phyloP scores from a whole-genome alignment of 2,797 vertebrate species.

The Lepilemur ruficaudatus region DNA sequence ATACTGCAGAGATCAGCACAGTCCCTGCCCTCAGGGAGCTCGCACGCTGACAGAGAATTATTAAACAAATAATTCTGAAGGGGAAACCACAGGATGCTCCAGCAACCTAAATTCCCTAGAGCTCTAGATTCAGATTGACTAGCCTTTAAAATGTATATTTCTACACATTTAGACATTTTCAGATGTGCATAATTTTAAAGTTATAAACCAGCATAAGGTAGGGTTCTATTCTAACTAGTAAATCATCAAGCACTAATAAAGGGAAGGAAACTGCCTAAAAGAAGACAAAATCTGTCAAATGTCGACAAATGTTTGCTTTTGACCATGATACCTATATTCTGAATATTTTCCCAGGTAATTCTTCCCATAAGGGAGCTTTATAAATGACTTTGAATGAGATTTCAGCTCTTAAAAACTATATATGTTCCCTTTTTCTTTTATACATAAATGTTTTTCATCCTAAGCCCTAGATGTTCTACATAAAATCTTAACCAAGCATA shows the following conservation, averaged over 20 bases:
- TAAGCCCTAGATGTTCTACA: not conserved
- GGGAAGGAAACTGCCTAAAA: not conserved
- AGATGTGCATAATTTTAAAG: not conserved
- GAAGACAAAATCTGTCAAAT: not conserved
- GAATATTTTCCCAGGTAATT: not conserved
- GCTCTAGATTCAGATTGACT: not conserved
- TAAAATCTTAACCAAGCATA: slow-evolving; percentile 11
- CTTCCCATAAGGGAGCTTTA: not conserved
- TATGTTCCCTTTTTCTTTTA: slow-evolving; percentile 19
- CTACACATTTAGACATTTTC: not conserved
- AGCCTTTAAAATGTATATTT: not conserved
- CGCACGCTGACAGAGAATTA: not conserved
- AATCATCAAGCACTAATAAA: not conserved
- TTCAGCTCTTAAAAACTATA: not conserved
- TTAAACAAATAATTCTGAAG: not conserved
- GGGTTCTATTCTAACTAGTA: not conserved
- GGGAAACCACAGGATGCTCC: not conserved
- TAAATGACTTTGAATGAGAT: not conserved
- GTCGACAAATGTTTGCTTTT: not conserved
- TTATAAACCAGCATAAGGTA: not conserved
- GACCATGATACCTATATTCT: not conserved
- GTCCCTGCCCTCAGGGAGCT: not conserved
- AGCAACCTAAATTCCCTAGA: not conserved
- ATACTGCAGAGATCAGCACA: not conserved
- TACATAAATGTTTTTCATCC: not conserved